Base-by-base conservation (phyloP, 2,888 invertebrate species). In the Apodemia duryi region DNA sequence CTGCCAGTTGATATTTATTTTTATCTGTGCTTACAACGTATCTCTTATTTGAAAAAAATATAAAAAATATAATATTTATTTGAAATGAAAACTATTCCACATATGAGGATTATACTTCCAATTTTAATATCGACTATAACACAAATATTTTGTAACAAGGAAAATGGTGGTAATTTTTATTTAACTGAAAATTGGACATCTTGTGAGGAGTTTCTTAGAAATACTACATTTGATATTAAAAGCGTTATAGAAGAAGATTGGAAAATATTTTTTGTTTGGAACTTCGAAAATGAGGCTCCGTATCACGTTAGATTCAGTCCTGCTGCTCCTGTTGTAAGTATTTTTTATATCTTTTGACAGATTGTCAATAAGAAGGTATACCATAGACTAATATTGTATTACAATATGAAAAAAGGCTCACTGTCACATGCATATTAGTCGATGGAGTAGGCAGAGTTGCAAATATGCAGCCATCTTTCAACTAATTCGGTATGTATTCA, bases 251-350 rank as follows among this genome's bases (percentile, higher is more conserved):
- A 83, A 57, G 69, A 82, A 0, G 82, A 86, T 43, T 88, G 88
- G 88, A 79, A 76, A 65, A 82, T 84, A 43, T 86, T 86, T 62
- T 88, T 79, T 68, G 82, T 80, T 49, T 88, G 86, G 85, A 80
- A 74, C 62, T 69, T 72, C 29, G 69, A 74, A 0, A 69, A 68
- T 2, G 82, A 83, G 35, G 68, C 73, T 1, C 76, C 73, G 2
- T 83, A 83, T 64, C 74, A 75, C 21, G 70, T 86, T 0, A 78
- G 72, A 66, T 88, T 86, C 66, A 80, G 77, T 60, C 54, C 73
- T 2, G 78, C 86, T 0, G 69, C 77, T 1, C 67, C 73, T 11
- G 52, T 70, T 73, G 88, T 86, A 65, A 68, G 83, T 68, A 60
- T n/a, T 35, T 64, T 52, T 38, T 32, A 51, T 49, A 29, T 46